These are phyloP conservation scores for Lomographa bimaculata DNA, from an alignment of 2,888 invertebrate genomes.

Conservation along the genomic window DNA sequence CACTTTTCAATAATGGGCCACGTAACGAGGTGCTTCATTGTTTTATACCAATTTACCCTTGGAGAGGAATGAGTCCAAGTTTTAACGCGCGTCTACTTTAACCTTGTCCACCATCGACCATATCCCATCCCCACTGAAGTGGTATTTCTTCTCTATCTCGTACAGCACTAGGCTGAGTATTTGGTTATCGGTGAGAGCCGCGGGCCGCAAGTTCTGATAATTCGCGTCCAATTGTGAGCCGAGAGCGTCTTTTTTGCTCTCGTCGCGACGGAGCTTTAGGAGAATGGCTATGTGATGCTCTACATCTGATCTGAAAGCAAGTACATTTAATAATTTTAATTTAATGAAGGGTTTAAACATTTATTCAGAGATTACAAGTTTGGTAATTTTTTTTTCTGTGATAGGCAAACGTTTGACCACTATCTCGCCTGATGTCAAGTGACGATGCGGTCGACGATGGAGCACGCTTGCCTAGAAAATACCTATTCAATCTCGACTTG, in stretches of 20 bases:
- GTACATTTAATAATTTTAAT: constrained; percentile 17
- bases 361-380: no score
- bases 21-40: no score
- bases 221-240: constrained; percentile 40
- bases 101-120: constrained; percentile 74
- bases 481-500: no score
- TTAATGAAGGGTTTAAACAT: constrained; percentile 1
- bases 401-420: no score
- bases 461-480: no score
- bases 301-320: constrained; percentile 58
- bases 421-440: no score
- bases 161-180: constrained; percentile 87
- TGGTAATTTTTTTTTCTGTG: no score
- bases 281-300: constrained; percentile 51
- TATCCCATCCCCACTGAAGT: constrained; percentile 90
- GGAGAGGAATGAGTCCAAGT: no score
- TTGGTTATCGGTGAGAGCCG: constrained; percentile 69
- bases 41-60: no score
- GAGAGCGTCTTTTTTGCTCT: constrained; percentile 15
- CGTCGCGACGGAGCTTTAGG: constrained; percentile 35
- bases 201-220: constrained; percentile 48
- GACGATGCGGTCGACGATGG: no score
- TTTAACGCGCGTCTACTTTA: constrained; percentile 42
- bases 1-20: no score
- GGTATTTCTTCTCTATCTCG: constrained; percentile 87